These are phyloP conservation scores for Saccostrea echinata DNA, from an alignment of 1,140 invertebrate species.

Conservation along the genomic window DNA sequence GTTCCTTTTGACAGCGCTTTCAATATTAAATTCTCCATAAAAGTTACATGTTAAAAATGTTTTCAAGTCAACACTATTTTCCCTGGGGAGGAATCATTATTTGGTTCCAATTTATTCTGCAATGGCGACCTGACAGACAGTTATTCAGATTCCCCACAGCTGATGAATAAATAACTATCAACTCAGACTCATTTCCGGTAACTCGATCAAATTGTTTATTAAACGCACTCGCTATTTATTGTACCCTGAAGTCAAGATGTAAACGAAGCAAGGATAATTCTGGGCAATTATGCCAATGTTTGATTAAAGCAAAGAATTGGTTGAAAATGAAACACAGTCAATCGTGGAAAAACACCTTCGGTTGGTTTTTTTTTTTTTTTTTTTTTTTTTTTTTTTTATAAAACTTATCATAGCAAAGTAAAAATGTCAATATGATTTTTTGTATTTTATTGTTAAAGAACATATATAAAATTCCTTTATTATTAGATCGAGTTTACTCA, in stretches of 20 bases:
- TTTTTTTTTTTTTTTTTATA: no score
- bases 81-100: neutral
- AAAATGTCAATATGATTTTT: no score
- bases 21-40: neutral
- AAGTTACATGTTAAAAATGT: constrained; percentile 22
- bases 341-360: no score
- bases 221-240: constrained; percentile 41
- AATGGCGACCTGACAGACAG: neutral
- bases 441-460: neutral
- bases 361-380: no score
- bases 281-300: constrained; percentile 10
- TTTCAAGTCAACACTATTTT: neutral
- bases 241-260: constrained; percentile 36
- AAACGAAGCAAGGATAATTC: constrained; percentile 12
- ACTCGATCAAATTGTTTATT: constrained; percentile 49
- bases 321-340: neutral
- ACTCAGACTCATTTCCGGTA: constrained; percentile 42
- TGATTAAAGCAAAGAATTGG: neutral
- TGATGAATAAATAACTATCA: constrained; percentile 50
- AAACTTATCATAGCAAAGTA: no score
- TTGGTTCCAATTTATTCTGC: constrained; percentile 11
- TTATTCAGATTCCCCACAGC: constrained; percentile 37
- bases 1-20: neutral
- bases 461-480: neutral
- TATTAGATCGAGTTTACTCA: neutral